Base-by-base conservation (phyloP, 2,113 vertebrate species). In the Lonchura striata region DNA sequence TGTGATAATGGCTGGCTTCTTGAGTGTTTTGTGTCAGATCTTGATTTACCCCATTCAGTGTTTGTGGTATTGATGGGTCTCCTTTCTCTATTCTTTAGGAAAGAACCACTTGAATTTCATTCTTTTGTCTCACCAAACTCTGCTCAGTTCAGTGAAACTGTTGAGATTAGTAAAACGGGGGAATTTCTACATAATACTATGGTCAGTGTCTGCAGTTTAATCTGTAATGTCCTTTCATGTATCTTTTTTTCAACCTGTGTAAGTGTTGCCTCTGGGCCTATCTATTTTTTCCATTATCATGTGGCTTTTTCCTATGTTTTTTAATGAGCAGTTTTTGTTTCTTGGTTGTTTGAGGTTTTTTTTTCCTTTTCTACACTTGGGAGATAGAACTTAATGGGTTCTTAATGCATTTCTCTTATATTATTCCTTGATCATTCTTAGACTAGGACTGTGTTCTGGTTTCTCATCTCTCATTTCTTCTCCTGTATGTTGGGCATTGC, bases 361-460 rank as follows among this genome's bases (percentile, higher is more conserved):
- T 6, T 41, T 41, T 47, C 49, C 7, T 84, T 70, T 90, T 61
- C 31, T 70, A 2, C 16, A 10, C 18, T 80, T 81, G 37, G 19
- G 9, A 72, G 59, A 31, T 81, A 15, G 13, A 88, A 77, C 10
- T 2, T 4, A 25, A 25, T 25, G 22, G 4, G 2, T 49, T 78
- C n/a, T 92, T 17, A 52, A 0, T 35, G 22, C 33, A 60, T 70
- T 61, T 80, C 25, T 53, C 14, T 88, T 1, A 0, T 27, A 2
- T 25, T 64, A 30, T 86, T 76, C 16, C 23, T 57, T 41, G 20
- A 22, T 79, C 5, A 27, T 82, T 23, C 17, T 82, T 49, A 35
- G 19, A 11, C 41, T 59, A 42, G 70, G 23, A 15, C 24, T 20
- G 3, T 37, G 6, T 41, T 76, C 35, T 65, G 18, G 4, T 5